phyloP scores from a whole-genome alignment of 2,113 vertebrate genomes.

The Poeciliopsis turrubarensis region DNA sequence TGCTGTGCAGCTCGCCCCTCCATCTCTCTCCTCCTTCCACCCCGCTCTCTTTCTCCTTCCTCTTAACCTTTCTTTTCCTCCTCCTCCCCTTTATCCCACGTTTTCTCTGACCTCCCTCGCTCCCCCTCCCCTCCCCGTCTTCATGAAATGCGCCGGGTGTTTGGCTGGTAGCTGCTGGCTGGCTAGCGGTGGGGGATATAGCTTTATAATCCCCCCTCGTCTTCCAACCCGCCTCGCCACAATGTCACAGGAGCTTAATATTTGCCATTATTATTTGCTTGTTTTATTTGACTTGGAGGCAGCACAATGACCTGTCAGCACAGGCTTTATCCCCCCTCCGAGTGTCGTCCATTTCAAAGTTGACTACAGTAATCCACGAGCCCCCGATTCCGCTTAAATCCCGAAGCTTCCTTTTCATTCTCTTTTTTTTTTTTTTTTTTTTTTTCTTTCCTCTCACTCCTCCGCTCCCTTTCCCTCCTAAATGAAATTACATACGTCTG shows the following conservation, averaged over 20 bases:
- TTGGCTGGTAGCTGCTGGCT: constrained; percentile 65
- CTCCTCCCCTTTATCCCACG: constrained; percentile 18
- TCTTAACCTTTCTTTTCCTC: constrained; percentile 19
- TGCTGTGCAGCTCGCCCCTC: constrained; percentile 52
- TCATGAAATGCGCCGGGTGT: constrained; percentile 52
- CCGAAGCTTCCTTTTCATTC: constrained; percentile 72
- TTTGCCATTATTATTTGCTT: constrained; percentile 85
- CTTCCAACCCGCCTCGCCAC: constrained; percentile 72
- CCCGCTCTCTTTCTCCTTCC: constrained; percentile 11
- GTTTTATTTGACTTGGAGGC: constrained; percentile 83
- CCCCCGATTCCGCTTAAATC: constrained; percentile 81
- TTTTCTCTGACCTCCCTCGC: constrained; percentile 14
- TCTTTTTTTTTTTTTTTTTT: constrained; percentile 12
- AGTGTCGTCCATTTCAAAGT: constrained; percentile 82
- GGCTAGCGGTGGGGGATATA: constrained; percentile 66
- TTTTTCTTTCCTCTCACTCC: constrained; percentile 16
- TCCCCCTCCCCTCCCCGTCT: constrained; percentile 36
- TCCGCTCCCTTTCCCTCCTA: constrained; percentile 49
- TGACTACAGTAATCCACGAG: constrained; percentile 81
- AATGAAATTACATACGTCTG: constrained; percentile 90
- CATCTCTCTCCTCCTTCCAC: constrained; percentile 8
- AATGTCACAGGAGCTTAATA: constrained; percentile 85
- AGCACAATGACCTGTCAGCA: constrained; percentile 81
- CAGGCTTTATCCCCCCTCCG: constrained; percentile 77
- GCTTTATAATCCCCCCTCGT: constrained; percentile 79